Base-by-base conservation (phyloP, 2,797 vertebrate species). In the Lates japonicus region DNA sequence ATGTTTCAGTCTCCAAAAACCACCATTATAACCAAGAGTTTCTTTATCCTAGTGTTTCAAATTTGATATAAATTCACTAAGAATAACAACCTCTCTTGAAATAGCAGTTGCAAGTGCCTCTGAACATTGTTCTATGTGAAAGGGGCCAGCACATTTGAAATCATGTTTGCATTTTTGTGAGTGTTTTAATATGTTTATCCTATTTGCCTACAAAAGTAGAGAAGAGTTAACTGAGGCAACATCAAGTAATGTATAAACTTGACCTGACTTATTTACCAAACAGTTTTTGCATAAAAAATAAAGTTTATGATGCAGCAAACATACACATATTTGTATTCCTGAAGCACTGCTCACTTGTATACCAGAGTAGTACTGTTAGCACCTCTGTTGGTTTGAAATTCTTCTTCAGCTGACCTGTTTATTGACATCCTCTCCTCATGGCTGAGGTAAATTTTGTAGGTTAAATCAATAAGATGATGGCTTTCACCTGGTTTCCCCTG, bases 381-480 rank as follows among this genome's bases (percentile, higher is more conserved):
- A 31, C 20, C 33, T 57, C 19, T 17, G 67, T 29, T 54, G 59
- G 22, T 55, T 66, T 58, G 35, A 35, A 69, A 67, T 63, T 76
- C 33, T 54, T 66, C 67, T 78, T 66, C 41, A 59, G 22, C n/a
- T 49, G 51, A 22, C 62, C 69, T 78, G 59, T 76, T 77, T 77
- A 80, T 81, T 73, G 78, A 81, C 74, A 62, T 85, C 55, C 37
- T 57, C 13, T 3, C 39, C 19, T 66, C 52, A 11, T 44, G 49
- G 71, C 66, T 58, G 14, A 62, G 61, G 29, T 52, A 25, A 19
- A 72, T 71, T 29, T 29, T 29, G 25, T 29, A 29, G 25, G 25
- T 29, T 29, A 29, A 29, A 29, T 29, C 25, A 29, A 29, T 29
- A 29, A 29, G 25, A 29, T 29, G 25, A 29, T 29, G 25, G 25